Percentiles rank a stretch among this genome's conserved stretches.
phyloP scores from a whole-genome alignment of 2,797 vertebrate genomes.

The Aeoliscus strigatus region DNA sequence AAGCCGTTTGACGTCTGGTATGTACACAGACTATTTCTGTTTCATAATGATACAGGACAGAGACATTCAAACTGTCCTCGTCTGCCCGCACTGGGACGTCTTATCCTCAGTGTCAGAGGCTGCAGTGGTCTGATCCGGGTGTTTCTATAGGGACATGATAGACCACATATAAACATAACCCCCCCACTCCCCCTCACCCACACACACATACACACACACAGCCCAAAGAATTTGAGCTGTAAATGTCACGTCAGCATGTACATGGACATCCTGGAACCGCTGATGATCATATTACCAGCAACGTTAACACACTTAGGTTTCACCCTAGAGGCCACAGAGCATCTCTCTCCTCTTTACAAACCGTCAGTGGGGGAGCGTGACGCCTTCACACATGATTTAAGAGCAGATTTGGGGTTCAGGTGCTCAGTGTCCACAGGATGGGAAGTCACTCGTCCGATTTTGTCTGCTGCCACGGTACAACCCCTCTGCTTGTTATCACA shows the following conservation, averaged over 20 bases:
- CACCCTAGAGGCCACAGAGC: not conserved
- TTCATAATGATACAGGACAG: slow-evolving; percentile 59
- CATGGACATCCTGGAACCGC: not conserved
- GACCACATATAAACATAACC: too few relatives aligned
- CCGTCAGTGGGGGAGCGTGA: slow-evolving; percentile 5
- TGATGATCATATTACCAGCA: slow-evolving; percentile 10
- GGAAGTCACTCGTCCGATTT: slow-evolving; percentile 1
- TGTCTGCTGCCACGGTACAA: not conserved
- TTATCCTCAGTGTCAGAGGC: slow-evolving; percentile 52
- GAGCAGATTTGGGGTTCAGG: slow-evolving; percentile 16
- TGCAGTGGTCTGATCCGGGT: slow-evolving; percentile 40
- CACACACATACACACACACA: not conserved
- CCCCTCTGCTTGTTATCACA: slow-evolving; percentile 14
- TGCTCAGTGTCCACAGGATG: slow-evolving; percentile 5
- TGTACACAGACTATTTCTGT: slow-evolving; percentile 62
- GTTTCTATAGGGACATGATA: slow-evolving; percentile 45
- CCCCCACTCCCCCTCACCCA: too few relatives aligned
- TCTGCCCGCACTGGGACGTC: slow-evolving; percentile 52
- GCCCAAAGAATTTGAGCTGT: not conserved
- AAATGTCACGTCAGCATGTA: slow-evolving; percentile 3
- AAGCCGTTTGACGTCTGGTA: slow-evolving; percentile 47
- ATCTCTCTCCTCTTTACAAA: slow-evolving; percentile 4
- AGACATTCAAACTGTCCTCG: slow-evolving; percentile 56
- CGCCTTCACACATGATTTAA: slow-evolving; percentile 9
- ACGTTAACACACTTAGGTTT: not conserved